Base-by-base conservation (phyloP, 2,113 vertebrate species). In the Scortum barcoo region DNA sequence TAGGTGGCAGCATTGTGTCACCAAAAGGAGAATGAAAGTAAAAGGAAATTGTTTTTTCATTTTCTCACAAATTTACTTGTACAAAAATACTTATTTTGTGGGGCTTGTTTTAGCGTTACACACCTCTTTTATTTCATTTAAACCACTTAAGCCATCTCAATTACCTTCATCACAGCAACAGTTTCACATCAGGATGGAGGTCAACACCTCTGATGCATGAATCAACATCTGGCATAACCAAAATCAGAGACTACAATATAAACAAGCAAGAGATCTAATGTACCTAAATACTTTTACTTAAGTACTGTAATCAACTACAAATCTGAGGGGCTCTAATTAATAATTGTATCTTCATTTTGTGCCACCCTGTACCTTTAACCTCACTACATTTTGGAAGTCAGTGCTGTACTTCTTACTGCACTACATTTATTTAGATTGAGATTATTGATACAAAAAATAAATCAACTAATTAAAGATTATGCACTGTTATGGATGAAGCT, bases 1-100 rank as follows among this genome's bases (percentile, higher is more conserved):
- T 1, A 90, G 93, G 61, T 72, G 91, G 85, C 78, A 89, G 74
- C 78, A 84, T 54, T 50, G 54, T 22, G 48, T 36, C 63, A 86
- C 1, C 57, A 51, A 56, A 30, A 30, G 4, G 2, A 8, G 2
- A 33, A 17, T 16, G 0, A 22, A 14, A n/a, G 28, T 3, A 36
- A 19, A 51, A 50, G 14, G 36, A 67, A 38, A 17, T 46, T 26
- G 5, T 22, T 8, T 24, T 63, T 13, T 16, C 4, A 51, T 50
- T 51, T 60, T 44, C 1, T 44, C 6, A 36, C 33, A 36, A 36
- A 36, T 4, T 14, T 44, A 4, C 14, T 44, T 13, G 38, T 1
- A 33, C 42, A 24, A 2, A 10, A 12, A 8, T 58, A 16, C 33
- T 26, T 50, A n/a, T 63, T 28, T 26, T 11, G 3, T 7, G 9